phyloP scores from a whole-genome alignment of 1,140 invertebrate species.

The Diuraphis noxia region DNA sequence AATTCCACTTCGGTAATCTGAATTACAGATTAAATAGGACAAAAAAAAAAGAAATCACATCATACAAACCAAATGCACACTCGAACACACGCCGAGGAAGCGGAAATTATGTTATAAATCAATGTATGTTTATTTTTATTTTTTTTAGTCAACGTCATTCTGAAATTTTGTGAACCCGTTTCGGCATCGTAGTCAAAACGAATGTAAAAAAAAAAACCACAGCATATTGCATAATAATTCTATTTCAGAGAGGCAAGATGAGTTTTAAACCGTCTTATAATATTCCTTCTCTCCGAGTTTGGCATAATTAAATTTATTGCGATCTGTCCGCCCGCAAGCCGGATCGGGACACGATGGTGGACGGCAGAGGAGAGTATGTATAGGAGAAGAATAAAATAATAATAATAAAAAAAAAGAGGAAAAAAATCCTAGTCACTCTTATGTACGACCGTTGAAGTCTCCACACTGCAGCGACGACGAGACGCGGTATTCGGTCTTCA shows the following conservation, averaged over 20 bases:
- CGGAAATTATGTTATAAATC: conserved; percentile 52
- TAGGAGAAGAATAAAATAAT: neutral
- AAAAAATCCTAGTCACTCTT: conserved; percentile 53
- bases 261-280: conserved; percentile 38
- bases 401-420: neutral
- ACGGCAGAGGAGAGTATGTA: neutral
- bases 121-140: conserved; percentile 18
- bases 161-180: conserved; percentile 44
- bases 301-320: conserved; percentile 54
- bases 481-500: conserved; percentile 47
- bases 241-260: conserved; percentile 7
- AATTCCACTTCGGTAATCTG: neutral
- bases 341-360: neutral
- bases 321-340: conserved; percentile 21
- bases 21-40: conserved; percentile 17
- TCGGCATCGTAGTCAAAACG: conserved; percentile 14
- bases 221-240: conserved; percentile 45
- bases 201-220: neutral
- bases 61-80: neutral
- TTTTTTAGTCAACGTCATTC: neutral
- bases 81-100: neutral
- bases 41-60: neutral
- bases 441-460: conserved; percentile 46
- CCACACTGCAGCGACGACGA: neutral
- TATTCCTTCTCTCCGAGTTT: neutral